A percentile compares a stretch with the other conserved stretches of the same genome.
Conservation (phyloP, 2,888 invertebrate genomes). For the Phyllotreta striolata region DNA sequence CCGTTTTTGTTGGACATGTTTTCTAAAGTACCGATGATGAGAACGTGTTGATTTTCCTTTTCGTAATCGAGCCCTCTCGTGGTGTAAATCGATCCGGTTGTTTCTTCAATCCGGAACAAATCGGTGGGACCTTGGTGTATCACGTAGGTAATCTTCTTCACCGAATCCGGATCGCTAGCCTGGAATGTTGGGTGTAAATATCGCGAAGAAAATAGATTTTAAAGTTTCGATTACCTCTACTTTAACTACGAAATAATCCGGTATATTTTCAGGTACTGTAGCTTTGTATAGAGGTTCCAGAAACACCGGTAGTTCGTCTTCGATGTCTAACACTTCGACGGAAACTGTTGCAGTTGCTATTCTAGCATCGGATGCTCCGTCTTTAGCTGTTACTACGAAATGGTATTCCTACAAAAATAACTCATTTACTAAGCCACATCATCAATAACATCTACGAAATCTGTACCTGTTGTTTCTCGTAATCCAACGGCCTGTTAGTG, state of each 20-base stretch:
- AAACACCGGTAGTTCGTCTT: conserved; percentile 86
- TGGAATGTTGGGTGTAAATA: conserved; percentile 53
- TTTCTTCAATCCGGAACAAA: conserved; percentile 83
- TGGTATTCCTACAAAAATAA: conserved; percentile 69
- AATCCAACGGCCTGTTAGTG: conserved; percentile 79
- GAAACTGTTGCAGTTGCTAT: conserved; percentile 88
- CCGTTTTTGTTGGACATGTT: conserved; percentile 75
- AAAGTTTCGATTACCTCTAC: conserved; percentile 69
- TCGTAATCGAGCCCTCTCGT: conserved; percentile 81
- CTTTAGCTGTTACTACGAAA: conserved; percentile 88
- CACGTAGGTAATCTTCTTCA: conserved; percentile 82
- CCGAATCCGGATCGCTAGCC: conserved; percentile 85
- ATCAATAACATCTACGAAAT: neutral
- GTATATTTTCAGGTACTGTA: conserved; percentile 84
- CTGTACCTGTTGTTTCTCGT: conserved; percentile 77
- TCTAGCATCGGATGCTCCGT: conserved; percentile 85
- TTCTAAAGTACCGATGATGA: conserved; percentile 84
- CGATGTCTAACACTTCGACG: conserved; percentile 78
- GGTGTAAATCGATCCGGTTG: conserved; percentile 81
- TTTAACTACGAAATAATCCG: conserved; percentile 79
- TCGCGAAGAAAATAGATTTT: conserved; percentile 8
- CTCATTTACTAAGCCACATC: neutral
- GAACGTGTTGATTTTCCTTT: conserved; percentile 73
- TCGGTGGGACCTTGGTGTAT: conserved; percentile 83
- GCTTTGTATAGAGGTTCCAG: conserved; percentile 76